Percentiles rank a stretch among this genome's conserved stretches.
Conservation (phyloP, 2,113 vertebrate genomes). For the Leuciscus idus region DNA sequence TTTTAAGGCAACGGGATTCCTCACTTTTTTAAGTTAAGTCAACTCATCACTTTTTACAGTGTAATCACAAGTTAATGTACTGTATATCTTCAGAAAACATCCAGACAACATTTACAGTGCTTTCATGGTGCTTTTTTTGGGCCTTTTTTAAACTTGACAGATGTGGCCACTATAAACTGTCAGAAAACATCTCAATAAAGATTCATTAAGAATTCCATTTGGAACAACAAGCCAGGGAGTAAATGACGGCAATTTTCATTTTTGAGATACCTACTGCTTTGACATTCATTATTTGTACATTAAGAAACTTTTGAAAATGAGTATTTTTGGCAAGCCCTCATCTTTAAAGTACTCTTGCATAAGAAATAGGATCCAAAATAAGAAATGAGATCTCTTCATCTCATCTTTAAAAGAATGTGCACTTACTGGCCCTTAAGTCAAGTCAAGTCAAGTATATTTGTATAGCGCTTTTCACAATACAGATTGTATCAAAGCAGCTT, state of each 20-base stretch:
- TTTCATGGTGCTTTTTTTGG: neutral
- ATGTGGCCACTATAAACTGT: neutral
- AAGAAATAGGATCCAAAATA: neutral
- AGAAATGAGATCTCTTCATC: neutral
- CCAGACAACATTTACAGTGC: neutral
- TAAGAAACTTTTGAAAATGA: neutral
- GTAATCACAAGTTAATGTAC: neutral
- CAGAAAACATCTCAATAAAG: neutral
- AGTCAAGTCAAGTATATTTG: too few relatives aligned
- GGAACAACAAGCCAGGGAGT: neutral
- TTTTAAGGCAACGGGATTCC: too few relatives aligned
- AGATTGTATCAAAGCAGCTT: too few relatives aligned
- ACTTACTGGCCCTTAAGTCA: neutral
- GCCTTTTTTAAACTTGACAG: neutral
- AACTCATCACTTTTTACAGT: too few relatives aligned
- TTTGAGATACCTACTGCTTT: neutral
- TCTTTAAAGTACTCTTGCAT: neutral
- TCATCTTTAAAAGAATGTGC: constrained; percentile 13
- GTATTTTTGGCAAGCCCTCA: neutral
- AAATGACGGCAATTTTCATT: neutral
- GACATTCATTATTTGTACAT: neutral
- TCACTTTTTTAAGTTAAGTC: too few relatives aligned
- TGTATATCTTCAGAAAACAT: neutral
- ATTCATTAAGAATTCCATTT: neutral
- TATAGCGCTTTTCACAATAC: too few relatives aligned